Evolutionary conservation across 1,140 invertebrate species (phyloP), one percentile per base, ranked within the genome.

Genomic region (Reticulitermes speratus): DNA sequence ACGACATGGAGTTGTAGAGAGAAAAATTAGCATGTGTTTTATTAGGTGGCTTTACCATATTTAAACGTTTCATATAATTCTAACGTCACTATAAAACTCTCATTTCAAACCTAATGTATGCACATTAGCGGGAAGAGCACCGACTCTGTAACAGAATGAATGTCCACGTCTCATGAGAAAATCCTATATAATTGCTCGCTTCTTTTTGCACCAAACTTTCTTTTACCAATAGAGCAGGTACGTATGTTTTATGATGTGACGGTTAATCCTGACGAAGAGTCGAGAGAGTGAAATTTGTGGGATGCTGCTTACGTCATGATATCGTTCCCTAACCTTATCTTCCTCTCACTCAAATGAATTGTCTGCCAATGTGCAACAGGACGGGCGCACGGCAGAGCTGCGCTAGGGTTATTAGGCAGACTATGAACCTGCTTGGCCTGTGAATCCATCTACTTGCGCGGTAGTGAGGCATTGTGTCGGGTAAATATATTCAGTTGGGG

Each of bases 331-430:
- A 25, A n/a, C n/a, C 65, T 75, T 16, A 30, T 75, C 65, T 75
- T 5, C 65, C 65, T 75, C 65, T n/a, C 25, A 30, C 52, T 55
- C 52, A 30, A 75, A 75, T 11, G 65, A 75, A 75, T 75, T 75
- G 65, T 75, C 65, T 30, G 65, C 65, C 65, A 14, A 75, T 75
- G 65, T 30, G 65, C 65, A 75, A 75, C 65, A 75, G 65, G 65
- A 30, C 25, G 25, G 52, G 14, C 65, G 14, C 52, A 21, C 3
- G 19, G 52, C 14, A 19, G 14, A 75, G 0, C 25, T 9, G 65
- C 25, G 8, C 25, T 75, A 30, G 65, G 65, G 25, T 30, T 30
- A 30, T 75, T 75, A 75, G n/a, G 65, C n/a, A n/a, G 65, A 75
- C 65, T 30, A 75, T 7, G 12, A 75, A 25, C 65, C 65, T 9